Evolutionary conservation across 2,113 vertebrate species (phyloP), one percentile per base, ranked within the genome.

Genomic region (Lepisosteus osseus): DNA sequence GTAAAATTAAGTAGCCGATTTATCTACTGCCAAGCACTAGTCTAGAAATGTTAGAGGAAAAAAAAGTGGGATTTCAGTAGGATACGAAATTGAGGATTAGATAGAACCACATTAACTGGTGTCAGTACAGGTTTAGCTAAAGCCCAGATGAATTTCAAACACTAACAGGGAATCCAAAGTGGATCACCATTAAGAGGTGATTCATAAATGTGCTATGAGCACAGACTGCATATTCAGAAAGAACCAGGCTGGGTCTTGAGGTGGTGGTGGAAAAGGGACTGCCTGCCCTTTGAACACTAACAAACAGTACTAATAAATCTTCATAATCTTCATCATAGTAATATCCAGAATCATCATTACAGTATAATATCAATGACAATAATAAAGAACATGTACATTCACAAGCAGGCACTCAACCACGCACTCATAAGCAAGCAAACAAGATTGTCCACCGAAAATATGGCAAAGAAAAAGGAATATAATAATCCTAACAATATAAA

Each of bases 361-460:
- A 44, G 83, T 61, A 68, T 65, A 76, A 76, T 78, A 42, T 29
- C 64, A 73, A 72, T 65, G 63, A 75, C 78, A 72, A 83, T 82
- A 78, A 69, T 64, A 51, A 68, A 68, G 40, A 79, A 72, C 78
- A 73, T 70, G 76, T 79, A 71, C 68, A 71, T 74, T 64, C 67
- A 84, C 72, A 78, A 78, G 71, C 74, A 85, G 78, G 85, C 80
- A 85, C 71, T 76, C 73, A 63, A 80, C 81, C 80, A 83, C 83
- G 86, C 78, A 71, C 80, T 87, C 72, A 71, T 83, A 81, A 65
- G 74, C 83, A 82, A 71, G 70, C 80, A 80, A 86, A 82, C 68
- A 84, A 82, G 80, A 81, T 86, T 82, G 81, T 81, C 15, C 45
- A n/a, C n/a, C 17, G 45, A 47, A 68, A 51, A 14, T 13, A 74